Evolutionary conservation across 2,113 vertebrate species (phyloP), one percentile per base, ranked within the genome.

Genomic region (Falco punctatus): DNA sequence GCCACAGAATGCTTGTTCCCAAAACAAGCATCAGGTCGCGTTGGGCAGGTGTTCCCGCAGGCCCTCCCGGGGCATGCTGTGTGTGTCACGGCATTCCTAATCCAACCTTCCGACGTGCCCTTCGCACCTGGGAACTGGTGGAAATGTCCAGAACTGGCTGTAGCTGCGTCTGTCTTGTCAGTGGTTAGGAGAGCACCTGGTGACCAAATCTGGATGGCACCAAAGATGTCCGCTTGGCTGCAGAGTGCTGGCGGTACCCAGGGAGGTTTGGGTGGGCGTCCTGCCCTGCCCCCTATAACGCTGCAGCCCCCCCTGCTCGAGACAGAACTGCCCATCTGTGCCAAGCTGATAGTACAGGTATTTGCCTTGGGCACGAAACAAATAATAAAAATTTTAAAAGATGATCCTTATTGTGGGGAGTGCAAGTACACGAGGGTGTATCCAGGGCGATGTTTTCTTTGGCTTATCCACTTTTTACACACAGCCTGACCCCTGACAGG

Each of bases 401-500:
- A 6, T n/a, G 38, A 30, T 54, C 15, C 30, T 55, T 72, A 8
- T 27, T 15, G n/a, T 13, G 42, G 27, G 26, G 21, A 51, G 51
- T 52, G 42, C 42, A 28, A 28, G 64, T 11, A 20, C 24, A 16
- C 0, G 0, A 32, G 48, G 42, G n/a, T 35, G 40, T 22, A 27
- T 30, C 0, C 2, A n/a, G 59, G 59, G 23, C 23, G 71, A 11
- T 0, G 1, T 28, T 73, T 78, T 20, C 21, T 7, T 61, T 0
- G 1, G 23, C 17, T 79, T 13, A 13, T 23, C 38, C 5, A 1
- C 49, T 64, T 55, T 62, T 51, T 0, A 0, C 1, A 13, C 49
- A 6, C 57, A 18, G 2, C 38, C 32, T 32, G 61, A n/a, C 75
- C 33, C 58, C 15, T 32, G 19, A 1, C 24, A 2, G 32, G 33